Evolutionary conservation across 23 tunicate species (phyloP).

Genomic region (Diplosoma virens): DNA sequence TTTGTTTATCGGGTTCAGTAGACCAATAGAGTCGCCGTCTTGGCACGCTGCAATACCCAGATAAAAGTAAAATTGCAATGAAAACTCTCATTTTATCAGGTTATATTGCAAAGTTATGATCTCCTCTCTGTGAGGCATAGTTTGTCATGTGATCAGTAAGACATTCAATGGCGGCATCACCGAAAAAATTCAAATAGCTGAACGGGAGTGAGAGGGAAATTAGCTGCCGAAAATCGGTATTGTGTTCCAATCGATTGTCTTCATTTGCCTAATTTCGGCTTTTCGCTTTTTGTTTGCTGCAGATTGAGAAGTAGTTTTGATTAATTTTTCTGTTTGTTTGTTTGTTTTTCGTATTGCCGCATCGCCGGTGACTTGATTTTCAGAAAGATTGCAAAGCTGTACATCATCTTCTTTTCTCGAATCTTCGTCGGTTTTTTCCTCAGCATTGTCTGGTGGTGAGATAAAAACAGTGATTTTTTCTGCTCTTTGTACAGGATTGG

Average conservation of each 20-base stretch:
- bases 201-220: background rate
- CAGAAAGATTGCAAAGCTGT: background rate
- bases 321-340: too few relatives aligned
- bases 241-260: too few relatives aligned
- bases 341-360: background rate
- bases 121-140: background rate
- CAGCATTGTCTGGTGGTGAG: background rate
- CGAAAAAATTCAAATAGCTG: background rate
- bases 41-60: background rate
- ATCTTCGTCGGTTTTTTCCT: background rate
- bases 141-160: background rate
- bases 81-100: background rate
- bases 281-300: too few relatives aligned
- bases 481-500: background rate
- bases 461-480: background rate
- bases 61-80: background rate
- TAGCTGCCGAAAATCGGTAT: background rate
- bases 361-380: background rate
- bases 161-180: background rate
- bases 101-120: background rate
- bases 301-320: too few relatives aligned
- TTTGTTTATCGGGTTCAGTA: background rate
- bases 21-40: background rate
- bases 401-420: background rate
- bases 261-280: too few relatives aligned